phyloP scores from a whole-genome alignment of 2,888 invertebrate genomes.

The Oscheius sp. region DNA sequence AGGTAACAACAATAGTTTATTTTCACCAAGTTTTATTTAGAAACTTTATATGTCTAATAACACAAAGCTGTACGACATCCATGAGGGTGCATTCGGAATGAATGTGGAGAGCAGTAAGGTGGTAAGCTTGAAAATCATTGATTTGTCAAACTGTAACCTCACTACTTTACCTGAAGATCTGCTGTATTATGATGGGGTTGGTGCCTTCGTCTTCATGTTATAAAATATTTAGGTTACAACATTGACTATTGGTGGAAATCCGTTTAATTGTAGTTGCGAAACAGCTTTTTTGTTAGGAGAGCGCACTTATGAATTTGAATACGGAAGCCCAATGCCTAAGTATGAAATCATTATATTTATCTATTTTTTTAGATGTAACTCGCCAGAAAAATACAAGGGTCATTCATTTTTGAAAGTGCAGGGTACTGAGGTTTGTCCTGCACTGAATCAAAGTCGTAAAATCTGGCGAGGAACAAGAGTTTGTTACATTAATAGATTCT shows the following conservation, averaged over 20 bases:
- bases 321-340: conserved; percentile 18
- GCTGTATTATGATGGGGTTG: conserved; percentile 36
- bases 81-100: conserved; percentile 51
- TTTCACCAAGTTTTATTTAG: background rate
- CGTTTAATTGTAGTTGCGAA: conserved; percentile 47
- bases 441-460: background rate
- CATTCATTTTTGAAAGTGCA: conserved; percentile 27
- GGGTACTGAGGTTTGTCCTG: conserved; percentile 32
- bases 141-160: conserved; percentile 37
- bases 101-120: conserved; percentile 32
- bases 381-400: conserved; percentile 25
- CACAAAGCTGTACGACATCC: conserved; percentile 33
- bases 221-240: conserved; percentile 20
- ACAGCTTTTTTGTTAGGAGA: conserved; percentile 37
- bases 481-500: no score
- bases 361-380: conserved; percentile 31
- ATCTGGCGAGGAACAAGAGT: conserved; percentile 2
- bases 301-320: conserved; percentile 33
- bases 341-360: background rate
- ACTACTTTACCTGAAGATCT: conserved; percentile 34
- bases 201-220: background rate
- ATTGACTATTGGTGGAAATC: conserved; percentile 38
- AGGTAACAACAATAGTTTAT: conserved; percentile 13
- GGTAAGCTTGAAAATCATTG: conserved; percentile 12
- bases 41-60: conserved; percentile 26